Evolutionary conservation across 1,140 invertebrate genomes (phyloP).

Genomic region (Aphis craccivora): DNA sequence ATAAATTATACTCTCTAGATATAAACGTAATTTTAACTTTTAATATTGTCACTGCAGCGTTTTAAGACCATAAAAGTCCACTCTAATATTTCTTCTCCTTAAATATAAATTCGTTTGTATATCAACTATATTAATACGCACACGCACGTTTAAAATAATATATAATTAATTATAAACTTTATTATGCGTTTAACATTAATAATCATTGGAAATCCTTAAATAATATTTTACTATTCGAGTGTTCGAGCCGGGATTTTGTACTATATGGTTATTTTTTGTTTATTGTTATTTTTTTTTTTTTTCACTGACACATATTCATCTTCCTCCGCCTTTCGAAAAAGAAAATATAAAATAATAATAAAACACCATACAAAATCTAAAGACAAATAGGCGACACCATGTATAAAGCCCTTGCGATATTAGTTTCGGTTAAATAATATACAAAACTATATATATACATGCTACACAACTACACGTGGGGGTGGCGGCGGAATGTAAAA

Average conservation of each 20-base stretch:
- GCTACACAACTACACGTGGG: not conserved
- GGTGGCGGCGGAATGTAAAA: constrained; percentile 40
- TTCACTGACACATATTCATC: not conserved
- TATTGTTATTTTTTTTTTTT: not conserved
- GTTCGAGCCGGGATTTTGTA: not conserved
- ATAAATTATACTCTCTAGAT: not conserved
- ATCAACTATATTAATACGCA: too few species aligned
- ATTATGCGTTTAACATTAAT: not conserved
- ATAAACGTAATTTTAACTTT: constrained; percentile 13
- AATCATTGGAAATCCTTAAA: not conserved
- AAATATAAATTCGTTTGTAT: not conserved
- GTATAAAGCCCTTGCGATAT: constrained; percentile 11
- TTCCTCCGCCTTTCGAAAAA: not conserved
- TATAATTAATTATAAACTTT: not conserved
- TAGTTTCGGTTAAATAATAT: constrained; percentile 46
- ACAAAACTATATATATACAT: not conserved
- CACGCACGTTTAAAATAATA: not conserved
- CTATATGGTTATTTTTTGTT: not conserved
- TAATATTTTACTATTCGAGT: not conserved
- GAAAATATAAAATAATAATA: constrained; percentile 16
- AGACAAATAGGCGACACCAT: constrained; percentile 24
- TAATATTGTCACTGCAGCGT: not conserved
- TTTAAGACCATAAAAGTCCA: not conserved
- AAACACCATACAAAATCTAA: not conserved
- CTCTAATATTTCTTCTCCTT: not conserved